Base-by-base conservation (phyloP, 2,888 invertebrate genomes). In the Rhingia campestris region DNA sequence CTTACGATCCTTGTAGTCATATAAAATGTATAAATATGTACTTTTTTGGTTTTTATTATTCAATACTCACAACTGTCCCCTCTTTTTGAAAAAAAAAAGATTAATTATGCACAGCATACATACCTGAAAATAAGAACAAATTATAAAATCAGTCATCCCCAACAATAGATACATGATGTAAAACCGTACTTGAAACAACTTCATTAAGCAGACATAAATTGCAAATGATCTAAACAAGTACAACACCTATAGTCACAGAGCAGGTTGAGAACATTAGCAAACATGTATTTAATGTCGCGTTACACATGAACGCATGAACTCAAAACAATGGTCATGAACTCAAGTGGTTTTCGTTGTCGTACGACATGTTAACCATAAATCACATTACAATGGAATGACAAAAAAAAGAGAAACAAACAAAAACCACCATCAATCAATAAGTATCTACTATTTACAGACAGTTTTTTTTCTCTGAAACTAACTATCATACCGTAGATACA, bases 311-410 rank as follows among this genome's bases (percentile, higher is more conserved):
- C 45, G 39, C 30, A 64, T 59, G 54, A 73, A 67, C 35, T 30
- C 41, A 43, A 39, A 37, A 54, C 53, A 47, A 72, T 76, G 81
- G 58, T 72, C 66, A 76, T 72, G 76, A 81, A 76, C 76, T 76
- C 66, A 33, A 66, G 66, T 66, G 75, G 66, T 66, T 66, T 66
- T 75, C 43, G 75, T 9, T 66, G 66, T 66, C 66, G 35, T 33
- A 59, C 41, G 63, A 61, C 61, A 43, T 66, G 66, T 75, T 41
- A 41, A 14, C 35, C 66, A 75, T 75, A 74, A 66, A 75, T 74
- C 74, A 74, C 74, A 41, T 12, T 37, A 56, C 74, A 74, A 74
- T 64, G 56, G 61, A 72, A 72, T 53, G 4, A 53, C 51, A 51
- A 58, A 51, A 22, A 43, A 41, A 59, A 32, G n/a, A n/a, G n/a